Base-by-base conservation (phyloP, 1,140 invertebrate genomes). In the Pectinophora gossypiella region DNA sequence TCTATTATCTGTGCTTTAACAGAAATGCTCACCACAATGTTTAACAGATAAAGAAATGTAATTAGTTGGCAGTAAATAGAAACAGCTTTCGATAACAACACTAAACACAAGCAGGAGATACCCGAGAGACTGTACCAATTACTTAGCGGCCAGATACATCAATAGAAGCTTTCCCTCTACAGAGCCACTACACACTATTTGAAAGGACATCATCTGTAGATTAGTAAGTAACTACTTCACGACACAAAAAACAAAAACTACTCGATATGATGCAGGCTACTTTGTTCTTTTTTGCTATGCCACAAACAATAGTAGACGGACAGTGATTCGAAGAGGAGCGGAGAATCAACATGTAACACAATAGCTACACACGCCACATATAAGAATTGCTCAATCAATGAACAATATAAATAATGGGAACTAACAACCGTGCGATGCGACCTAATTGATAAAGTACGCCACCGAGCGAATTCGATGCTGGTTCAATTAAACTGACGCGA, bases 361-460 rank as follows among this genome's bases (percentile, higher is more conserved):
- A n/a, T n/a, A n/a, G n/a, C n/a, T n/a, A n/a, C n/a, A n/a, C n/a
- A n/a, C n/a, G n/a, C n/a, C n/a, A n/a, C n/a, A n/a, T n/a, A n/a
- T n/a, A 36, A 40, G 49, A 68, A 72, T 76, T 72, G 67, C 55
- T 68, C 59, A 73, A 80, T 75, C 66, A 77, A 61, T 52, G 64
- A 64, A 53, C 70, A 66, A 65, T 65, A 74, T 73, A 68, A 76
- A 74, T 60, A 58, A 64, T 64, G 60, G 62, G 56, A 61, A 60
- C 49, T 53, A 64, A 68, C 62, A 47, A 48, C 57, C 56, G 55
- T 59, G 68, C 56, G 53, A 66, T 64, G 61, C 61, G 64, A 65
- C 60, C 65, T 71, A 79, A 76, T 80, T 76, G 76, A 70, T 32
- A n/a, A 9, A 68, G 59, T 61, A 57, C 27, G n/a, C 10, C 22